Evolutionary conservation across 2,113 vertebrate species (phyloP), one percentile per base, ranked within the genome.

Genomic region (Ctenomys sociabilis): DNA sequence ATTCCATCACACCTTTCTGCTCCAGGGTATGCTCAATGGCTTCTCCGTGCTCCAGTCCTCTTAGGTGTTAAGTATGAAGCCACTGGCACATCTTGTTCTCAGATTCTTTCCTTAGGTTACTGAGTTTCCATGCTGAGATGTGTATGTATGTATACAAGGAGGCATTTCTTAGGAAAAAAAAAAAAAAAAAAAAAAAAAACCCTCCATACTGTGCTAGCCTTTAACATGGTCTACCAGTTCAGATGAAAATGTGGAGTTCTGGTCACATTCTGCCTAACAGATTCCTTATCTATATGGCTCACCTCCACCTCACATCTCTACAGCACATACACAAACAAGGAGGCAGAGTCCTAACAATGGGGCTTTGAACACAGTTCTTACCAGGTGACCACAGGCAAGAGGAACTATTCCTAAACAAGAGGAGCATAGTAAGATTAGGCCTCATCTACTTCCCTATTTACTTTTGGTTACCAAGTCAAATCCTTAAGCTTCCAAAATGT

Each of bases 401-500:
- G 32, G 45, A 61, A n/a, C 37, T 17, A 28, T 81, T 16, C 84
- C 63, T 37, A 21, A 49, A 81, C 4, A 4, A 45, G 2, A 35
- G 64, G 12, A 19, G 3, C 32, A 32, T 21, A 0, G 49, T 37
- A 35, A 49, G 49, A 17, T 93, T 43, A 43, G 91, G 59, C 45
- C 30, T 84, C 64, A 52, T 24, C 88, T 35, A 12, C 66, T 63
- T 73, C 57, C 32, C 87, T 45, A 40, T 61, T 37, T 70, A 17
- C 66, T 68, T 63, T 22, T 32, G 13, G 32, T 6, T 49, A 32
- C 57, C 75, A 82, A 14, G 4, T 63, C 1, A 1, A 87, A 66
- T 80, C 22, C n/a, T 87, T 83, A 49, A 84, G 37, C n/a, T 80
- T 88, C 85, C 66, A 57, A 64, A 88, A 43, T 78, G 45, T 92